phyloP scores from a whole-genome alignment of 2,888 invertebrate species.

The Coelogynopora nodosa region DNA sequence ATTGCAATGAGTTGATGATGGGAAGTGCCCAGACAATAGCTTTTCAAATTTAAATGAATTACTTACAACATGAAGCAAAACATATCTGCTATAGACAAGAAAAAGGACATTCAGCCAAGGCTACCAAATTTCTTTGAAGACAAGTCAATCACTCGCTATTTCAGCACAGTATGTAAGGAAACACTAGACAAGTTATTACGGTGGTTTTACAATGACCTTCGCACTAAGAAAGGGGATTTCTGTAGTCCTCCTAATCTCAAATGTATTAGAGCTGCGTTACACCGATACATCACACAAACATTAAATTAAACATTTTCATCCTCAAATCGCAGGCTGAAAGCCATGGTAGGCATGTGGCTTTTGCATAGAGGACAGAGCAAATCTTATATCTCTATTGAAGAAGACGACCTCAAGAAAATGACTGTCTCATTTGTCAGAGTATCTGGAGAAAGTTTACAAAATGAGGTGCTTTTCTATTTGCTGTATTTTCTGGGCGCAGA shows the following conservation, averaged over 20 bases:
- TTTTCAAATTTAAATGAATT: conserved; percentile 9
- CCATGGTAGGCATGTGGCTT: not conserved
- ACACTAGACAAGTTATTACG: too few species aligned
- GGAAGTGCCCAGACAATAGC: too few species aligned
- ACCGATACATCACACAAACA: not conserved
- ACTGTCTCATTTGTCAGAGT: conserved; percentile 4
- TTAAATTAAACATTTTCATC: not conserved
- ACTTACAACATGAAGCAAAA: not conserved
- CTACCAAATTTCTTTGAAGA: too few species aligned
- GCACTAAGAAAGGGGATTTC: not conserved
- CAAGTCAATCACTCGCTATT: too few species aligned
- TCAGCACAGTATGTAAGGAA: too few species aligned
- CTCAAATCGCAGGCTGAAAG: conserved; percentile 22
- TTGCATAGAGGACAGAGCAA: conserved; percentile 15
- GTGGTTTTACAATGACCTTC: too few species aligned
- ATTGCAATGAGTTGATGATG: too few species aligned
- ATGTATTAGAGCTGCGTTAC: not conserved
- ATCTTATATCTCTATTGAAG: conserved; percentile 19
- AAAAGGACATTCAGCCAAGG: too few species aligned
- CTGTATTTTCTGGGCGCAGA: not conserved
- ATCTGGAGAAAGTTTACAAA: conserved; percentile 13
- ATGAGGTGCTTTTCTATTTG: not conserved
- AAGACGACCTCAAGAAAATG: conserved; percentile 17
- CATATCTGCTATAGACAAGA: not conserved
- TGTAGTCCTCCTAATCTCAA: not conserved